Conservation (phyloP, 2,888 invertebrate genomes). For the Hydrotaea cyrtoneurina region DNA sequence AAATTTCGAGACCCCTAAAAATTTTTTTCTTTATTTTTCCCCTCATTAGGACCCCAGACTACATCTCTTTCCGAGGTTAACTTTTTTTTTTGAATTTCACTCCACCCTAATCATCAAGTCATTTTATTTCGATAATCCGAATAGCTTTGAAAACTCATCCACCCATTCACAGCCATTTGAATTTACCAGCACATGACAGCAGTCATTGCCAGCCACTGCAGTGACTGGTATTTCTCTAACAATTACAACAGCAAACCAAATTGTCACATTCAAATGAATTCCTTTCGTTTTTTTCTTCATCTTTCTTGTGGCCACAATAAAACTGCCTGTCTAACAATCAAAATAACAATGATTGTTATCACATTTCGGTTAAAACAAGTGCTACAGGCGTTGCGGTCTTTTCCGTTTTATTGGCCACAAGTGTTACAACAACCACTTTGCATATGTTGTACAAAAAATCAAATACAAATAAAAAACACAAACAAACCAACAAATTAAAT, state of each 20-base stretch:
- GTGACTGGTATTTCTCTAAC: not conserved
- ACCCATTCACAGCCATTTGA: too few species aligned
- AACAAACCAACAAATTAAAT: not conserved
- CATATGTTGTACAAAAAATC: conserved; percentile 5
- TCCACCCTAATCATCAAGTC: too few species aligned
- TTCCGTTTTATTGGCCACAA: conserved; percentile 17
- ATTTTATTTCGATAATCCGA: too few species aligned
- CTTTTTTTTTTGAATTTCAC: too few species aligned
- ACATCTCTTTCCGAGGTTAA: too few species aligned
- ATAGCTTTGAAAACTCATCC: too few species aligned
- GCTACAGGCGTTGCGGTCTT: not conserved
- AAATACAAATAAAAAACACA: not conserved
- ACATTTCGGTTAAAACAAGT: conserved; percentile 24
- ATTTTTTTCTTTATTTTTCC: too few species aligned
- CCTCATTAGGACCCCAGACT: too few species aligned
- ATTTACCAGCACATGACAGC: not conserved
- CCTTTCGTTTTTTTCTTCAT: not conserved
- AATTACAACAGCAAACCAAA: not conserved
- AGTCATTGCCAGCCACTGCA: not conserved
- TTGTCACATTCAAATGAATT: not conserved
- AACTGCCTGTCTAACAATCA: not conserved
- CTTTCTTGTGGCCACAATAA: conserved; percentile 1
- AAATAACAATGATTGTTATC: conserved; percentile 22
- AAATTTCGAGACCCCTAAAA: too few species aligned
- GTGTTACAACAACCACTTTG: not conserved